Conservation (phyloP, 2,888 invertebrate species). For the Amiota minor region DNA sequence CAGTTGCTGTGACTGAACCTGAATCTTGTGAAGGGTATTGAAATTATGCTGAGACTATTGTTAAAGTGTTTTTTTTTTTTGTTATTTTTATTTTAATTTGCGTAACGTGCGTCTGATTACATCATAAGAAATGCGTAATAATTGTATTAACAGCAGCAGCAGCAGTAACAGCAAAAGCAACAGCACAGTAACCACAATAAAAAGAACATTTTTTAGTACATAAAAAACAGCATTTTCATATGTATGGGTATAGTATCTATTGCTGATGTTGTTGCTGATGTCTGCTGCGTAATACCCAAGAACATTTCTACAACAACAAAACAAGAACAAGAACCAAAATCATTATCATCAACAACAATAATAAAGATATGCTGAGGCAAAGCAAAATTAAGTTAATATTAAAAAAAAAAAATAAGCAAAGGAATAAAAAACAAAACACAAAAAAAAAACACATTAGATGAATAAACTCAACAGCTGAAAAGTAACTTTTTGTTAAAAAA, state of each 20-base stretch:
- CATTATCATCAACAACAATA: conserved; percentile 40
- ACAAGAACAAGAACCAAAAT: conserved; percentile 18
- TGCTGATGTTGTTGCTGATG: too few species aligned
- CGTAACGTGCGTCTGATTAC: conserved; percentile 64
- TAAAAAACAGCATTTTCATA: neutral
- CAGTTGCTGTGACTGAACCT: too few species aligned
- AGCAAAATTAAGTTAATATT: too few species aligned
- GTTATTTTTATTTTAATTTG: too few species aligned
- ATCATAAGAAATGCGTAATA: conserved; percentile 68
- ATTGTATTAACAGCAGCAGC: conserved; percentile 58
- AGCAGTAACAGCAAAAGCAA: conserved; percentile 28
- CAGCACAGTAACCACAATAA: conserved; percentile 23
- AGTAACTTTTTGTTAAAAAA: conserved; percentile 30
- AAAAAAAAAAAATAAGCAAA: conserved; percentile 31
- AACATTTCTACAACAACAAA: neutral
- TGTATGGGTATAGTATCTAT: too few species aligned
- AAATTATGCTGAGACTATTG: too few species aligned
- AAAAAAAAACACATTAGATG: neutral
- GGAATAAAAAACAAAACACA: conserved; percentile 26
- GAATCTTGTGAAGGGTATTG: too few species aligned
- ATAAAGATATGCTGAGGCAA: neutral
- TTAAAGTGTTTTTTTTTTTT: too few species aligned
- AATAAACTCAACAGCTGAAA: conserved; percentile 5
- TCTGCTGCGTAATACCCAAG: neutral
- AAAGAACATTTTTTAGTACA: conserved; percentile 1